phyloP scores from a whole-genome alignment of 37 sponge, comb jelly and placozoan species.

The Axinella damicornis region DNA sequence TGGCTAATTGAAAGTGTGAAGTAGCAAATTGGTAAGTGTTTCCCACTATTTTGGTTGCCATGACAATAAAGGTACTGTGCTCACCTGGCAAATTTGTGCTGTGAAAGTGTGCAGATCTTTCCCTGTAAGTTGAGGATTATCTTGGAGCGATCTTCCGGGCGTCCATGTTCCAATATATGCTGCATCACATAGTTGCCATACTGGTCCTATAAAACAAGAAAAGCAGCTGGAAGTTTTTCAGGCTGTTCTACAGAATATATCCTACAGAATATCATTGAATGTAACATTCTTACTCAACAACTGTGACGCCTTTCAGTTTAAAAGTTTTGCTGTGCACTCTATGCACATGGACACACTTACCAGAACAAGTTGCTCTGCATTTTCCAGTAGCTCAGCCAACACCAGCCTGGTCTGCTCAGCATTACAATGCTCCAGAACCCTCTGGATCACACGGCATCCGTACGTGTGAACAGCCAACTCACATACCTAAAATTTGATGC shows the following conservation, averaged over 20 bases:
- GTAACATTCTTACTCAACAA: too few relatives aligned
- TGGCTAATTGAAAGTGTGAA: too few relatives aligned
- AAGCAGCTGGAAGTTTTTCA: too few relatives aligned
- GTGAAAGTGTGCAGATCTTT: constrained; percentile 79
- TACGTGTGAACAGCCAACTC: constrained; percentile 92
- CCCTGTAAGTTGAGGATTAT: constrained; percentile 73
- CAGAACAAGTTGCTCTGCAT: constrained; percentile 75
- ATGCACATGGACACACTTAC: too few relatives aligned
- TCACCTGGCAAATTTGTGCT: constrained; percentile 98
- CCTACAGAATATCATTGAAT: too few relatives aligned
- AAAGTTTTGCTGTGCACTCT: too few relatives aligned
- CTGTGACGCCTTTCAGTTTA: too few relatives aligned
- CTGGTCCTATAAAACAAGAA: constrained; percentile 57
- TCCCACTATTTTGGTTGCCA: too few relatives aligned
- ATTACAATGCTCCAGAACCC: constrained; percentile 92
- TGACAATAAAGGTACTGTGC: too few relatives aligned
- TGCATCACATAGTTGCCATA: constrained; percentile 95
- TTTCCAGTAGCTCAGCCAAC: constrained; percentile 80
- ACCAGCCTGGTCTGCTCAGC: constrained; percentile 79
- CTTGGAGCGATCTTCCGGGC: constrained; percentile 72
- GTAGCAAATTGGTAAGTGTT: too few relatives aligned
- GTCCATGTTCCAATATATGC: constrained; percentile 93
- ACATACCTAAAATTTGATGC: constrained; percentile 73
- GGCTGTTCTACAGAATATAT: too few relatives aligned
- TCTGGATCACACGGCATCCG: constrained; percentile 97